Evolutionary conservation across 2,888 invertebrate species (phyloP).

Genomic region (Eupeodes latifasciatus): DNA sequence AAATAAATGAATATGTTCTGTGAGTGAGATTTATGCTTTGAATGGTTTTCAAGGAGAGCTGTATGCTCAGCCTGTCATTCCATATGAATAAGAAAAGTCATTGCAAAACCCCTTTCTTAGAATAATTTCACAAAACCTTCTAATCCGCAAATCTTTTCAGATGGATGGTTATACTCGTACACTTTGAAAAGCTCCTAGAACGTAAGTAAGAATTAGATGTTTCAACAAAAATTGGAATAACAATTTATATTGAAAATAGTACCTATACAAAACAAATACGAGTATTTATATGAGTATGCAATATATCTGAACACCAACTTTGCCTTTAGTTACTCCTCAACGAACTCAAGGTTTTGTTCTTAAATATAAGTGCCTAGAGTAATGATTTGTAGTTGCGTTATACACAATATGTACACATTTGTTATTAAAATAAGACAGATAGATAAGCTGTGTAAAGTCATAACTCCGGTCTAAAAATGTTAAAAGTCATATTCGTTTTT

Average conservation of each 20-base stretch:
- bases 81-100: slow-evolving; percentile 35
- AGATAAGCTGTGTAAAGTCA: no score
- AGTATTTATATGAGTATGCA: neutral
- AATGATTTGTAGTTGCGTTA: no score
- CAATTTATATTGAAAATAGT: slow-evolving; percentile 49
- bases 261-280: neutral
- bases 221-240: slow-evolving; percentile 47
- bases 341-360: slow-evolving; percentile 17
- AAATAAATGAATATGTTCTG: slow-evolving; percentile 39
- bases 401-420: no score
- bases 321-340: neutral
- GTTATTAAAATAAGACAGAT: no score
- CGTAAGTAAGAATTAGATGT: slow-evolving; percentile 33
- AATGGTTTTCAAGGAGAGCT: slow-evolving; percentile 34
- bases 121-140: slow-evolving; percentile 65
- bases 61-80: neutral
- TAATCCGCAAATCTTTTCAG: slow-evolving; percentile 61
- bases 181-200: slow-evolving; percentile 26
- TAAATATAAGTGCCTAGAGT: no score
- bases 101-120: slow-evolving; percentile 52
- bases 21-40: slow-evolving; percentile 14
- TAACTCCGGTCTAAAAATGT: no score
- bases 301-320: neutral
- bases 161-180: slow-evolving; percentile 46
- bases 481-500: no score